These are phyloP conservation scores for Microplitis deprimator DNA, from an alignment of 2,888 invertebrate species.

Conservation along the genomic window DNA sequence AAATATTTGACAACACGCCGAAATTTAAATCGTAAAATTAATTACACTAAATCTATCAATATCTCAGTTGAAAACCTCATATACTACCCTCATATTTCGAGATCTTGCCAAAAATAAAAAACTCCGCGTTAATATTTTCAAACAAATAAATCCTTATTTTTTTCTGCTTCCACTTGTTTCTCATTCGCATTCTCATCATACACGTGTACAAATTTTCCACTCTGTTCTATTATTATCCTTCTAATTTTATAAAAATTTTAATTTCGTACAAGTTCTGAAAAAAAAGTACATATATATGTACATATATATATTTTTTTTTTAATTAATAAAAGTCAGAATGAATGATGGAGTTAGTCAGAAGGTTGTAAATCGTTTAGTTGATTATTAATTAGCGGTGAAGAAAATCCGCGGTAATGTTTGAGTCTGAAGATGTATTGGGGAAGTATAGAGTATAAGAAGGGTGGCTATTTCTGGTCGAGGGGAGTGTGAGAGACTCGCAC, in stretches of 20 bases:
- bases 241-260: conserved; percentile 1
- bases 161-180: background rate
- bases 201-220: conserved; percentile 2
- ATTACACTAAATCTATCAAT: background rate
- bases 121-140: background rate
- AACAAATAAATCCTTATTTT: conserved; percentile 38
- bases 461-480: conserved; percentile 71
- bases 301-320: background rate
- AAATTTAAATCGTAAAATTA: background rate
- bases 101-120: background rate
- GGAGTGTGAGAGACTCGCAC: conserved; percentile 60
- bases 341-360: background rate
- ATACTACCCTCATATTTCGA: background rate
- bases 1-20: background rate
- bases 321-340: background rate
- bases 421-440: conserved; percentile 66
- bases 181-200: background rate
- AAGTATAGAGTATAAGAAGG: conserved; percentile 64
- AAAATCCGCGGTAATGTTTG: conserved; percentile 42
- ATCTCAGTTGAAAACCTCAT: background rate
- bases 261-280: background rate
- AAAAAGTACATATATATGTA: background rate
- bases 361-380: background rate
- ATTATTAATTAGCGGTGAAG: conserved; percentile 25
- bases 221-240: background rate